Percentiles rank a stretch among this genome's conserved stretches.
phyloP scores from a whole-genome alignment of 2,113 vertebrate species.

The Mobula hypostoma region DNA sequence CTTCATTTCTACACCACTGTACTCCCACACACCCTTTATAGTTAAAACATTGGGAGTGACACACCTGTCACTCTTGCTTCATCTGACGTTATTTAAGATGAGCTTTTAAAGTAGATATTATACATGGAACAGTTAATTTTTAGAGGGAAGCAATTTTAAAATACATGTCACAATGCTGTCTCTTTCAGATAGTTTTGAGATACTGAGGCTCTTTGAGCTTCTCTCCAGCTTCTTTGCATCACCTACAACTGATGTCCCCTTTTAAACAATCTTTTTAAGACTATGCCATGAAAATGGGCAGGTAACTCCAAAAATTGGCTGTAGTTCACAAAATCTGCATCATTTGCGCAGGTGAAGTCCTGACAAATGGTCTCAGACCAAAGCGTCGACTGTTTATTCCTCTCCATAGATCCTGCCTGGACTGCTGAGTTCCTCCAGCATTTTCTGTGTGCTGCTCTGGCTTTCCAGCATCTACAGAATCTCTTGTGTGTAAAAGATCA shows the following conservation, averaged over 20 bases:
- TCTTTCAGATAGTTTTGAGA: background rate
- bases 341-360: background rate
- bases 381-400: too few relatives aligned
- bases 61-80: background rate
- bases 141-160: background rate
- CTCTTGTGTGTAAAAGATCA: too few relatives aligned
- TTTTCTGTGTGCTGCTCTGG: too few relatives aligned
- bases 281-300: background rate
- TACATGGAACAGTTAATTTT: background rate
- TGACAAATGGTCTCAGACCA: too few relatives aligned
- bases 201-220: background rate
- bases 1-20: background rate
- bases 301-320: background rate
- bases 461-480: too few relatives aligned
- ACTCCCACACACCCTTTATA: constrained; percentile 15
- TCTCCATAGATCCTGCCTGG: too few relatives aligned
- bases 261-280: background rate
- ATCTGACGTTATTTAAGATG: background rate
- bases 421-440: too few relatives aligned
- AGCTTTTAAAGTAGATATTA: constrained; percentile 7
- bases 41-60: constrained; percentile 13
- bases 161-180: background rate
- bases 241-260: background rate
- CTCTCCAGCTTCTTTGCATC: background rate
- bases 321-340: background rate